phyloP scores from a whole-genome alignment of 1,140 invertebrate genomes.

The Drosophila ambigua region DNA sequence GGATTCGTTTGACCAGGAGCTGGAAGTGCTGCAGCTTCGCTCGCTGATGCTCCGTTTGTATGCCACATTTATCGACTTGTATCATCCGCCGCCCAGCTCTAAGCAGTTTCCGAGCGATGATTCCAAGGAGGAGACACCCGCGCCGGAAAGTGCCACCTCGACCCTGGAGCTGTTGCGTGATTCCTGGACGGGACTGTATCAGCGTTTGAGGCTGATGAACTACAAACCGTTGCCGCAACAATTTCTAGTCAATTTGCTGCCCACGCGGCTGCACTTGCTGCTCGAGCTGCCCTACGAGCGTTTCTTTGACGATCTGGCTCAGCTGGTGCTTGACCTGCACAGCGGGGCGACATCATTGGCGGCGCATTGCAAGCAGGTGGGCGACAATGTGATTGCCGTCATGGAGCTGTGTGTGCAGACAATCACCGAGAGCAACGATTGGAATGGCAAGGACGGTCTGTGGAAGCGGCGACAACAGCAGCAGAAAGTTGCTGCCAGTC shows the following conservation, averaged over 20 bases:
- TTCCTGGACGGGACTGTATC: constrained; percentile 73
- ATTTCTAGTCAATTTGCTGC: constrained; percentile 83
- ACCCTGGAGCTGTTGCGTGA: constrained; percentile 69
- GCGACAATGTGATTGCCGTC: constrained; percentile 58
- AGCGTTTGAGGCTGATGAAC: constrained; percentile 70
- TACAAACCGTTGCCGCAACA: constrained; percentile 78
- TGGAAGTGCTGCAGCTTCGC: constrained; percentile 75
- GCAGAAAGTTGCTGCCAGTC: constrained; percentile 64
- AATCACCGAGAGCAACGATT: constrained; percentile 69
- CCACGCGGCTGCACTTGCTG: constrained; percentile 73
- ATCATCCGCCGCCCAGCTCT: constrained; percentile 46
- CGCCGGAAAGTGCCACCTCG: constrained; percentile 33
- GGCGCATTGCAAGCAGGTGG: constrained; percentile 63
- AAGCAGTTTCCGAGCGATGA: constrained; percentile 4
- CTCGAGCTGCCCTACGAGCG: constrained; percentile 77
- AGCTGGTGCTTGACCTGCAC: constrained; percentile 70
- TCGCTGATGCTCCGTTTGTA: constrained; percentile 70
- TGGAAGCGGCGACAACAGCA: constrained; percentile 70
- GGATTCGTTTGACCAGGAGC: constrained; percentile 80
- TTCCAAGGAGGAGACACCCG: not conserved
- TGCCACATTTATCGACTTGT: constrained; percentile 75
- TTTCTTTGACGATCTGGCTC: constrained; percentile 73
- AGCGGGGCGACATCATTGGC: constrained; percentile 46
- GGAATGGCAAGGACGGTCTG: constrained; percentile 63
- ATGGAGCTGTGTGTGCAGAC: constrained; percentile 59